Conservation (phyloP, 1,140 invertebrate genomes). For the Euglossa dilemma region DNA sequence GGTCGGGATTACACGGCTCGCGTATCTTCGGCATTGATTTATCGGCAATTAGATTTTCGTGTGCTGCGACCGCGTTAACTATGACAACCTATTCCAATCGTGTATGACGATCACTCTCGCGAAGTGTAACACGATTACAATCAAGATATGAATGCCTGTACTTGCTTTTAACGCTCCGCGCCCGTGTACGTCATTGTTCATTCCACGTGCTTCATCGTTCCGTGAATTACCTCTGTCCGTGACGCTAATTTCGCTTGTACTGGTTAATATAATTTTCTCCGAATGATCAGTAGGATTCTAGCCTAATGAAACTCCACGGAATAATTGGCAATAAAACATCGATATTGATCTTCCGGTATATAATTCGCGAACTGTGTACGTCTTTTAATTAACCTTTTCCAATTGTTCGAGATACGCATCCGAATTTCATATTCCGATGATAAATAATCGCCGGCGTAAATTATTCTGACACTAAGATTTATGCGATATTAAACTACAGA, state of each 20-base stretch:
- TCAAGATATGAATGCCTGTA: conserved; percentile 11
- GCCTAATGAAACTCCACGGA: background rate
- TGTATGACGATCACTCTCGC: background rate
- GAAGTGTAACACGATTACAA: conserved; percentile 13
- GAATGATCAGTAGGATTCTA: background rate
- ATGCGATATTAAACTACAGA: too few relatives aligned
- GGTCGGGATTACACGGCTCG: too few relatives aligned
- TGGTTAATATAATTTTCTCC: background rate
- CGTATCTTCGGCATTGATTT: background rate
- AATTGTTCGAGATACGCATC: too few relatives aligned
- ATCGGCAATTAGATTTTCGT: background rate
- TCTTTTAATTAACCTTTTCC: too few relatives aligned
- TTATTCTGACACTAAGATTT: too few relatives aligned
- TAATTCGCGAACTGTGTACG: too few relatives aligned
- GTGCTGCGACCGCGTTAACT: background rate
- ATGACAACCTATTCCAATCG: conserved; percentile 4
- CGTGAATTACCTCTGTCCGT: background rate
- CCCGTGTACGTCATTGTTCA: background rate
- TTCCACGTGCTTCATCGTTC: conserved; percentile 6
- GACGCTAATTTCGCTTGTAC: background rate
- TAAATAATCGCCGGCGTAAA: too few relatives aligned
- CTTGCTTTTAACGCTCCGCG: conserved; percentile 7
- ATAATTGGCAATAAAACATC: background rate
- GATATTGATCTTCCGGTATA: too few relatives aligned
- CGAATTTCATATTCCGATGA: too few relatives aligned